Evolutionary conservation across 1,140 invertebrate species (phyloP), one percentile per base, ranked within the genome.

Genomic region (Adelges cooleyi): DNA sequence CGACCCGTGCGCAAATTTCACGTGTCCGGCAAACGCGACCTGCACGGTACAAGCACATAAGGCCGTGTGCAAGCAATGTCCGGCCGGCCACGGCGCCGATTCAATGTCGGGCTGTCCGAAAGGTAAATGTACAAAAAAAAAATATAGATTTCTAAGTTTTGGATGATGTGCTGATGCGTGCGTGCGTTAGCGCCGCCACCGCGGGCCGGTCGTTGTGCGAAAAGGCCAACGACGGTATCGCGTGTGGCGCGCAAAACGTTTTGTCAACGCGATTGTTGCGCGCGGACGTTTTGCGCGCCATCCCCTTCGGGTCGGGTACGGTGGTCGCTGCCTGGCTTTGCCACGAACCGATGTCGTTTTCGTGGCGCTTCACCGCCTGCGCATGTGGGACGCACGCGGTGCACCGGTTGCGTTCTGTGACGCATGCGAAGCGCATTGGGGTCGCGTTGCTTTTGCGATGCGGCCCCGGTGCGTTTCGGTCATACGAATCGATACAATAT

Each of bases 31-130:
- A 70, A 86, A 87, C 73, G 84, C 86, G 65, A 89, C 89, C 72
- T 94, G 90, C 79, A 87, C 85, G 79, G 89, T 92, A 70, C 87
- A 92, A 83, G 88, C 92, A 78, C 90, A 92, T 80, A 89, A 86
- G 79, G 86, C 89, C 69, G 85, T 89, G 75, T 92, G 90, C 86
- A 90, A 91, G 83, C 92, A 48, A 46, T 93, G 90, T 82, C 89
- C 90, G 73, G 81, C 80, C 77, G 90, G 89, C 81, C 92, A 87
- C 82, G 83, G 85, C 80, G 82, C 86, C 77, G 89, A 92, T 79
- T 80, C 84, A 76, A 86, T 85, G 82, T 87, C 87, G 81, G 90
- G 89, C 86, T 93, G 90, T 82, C 84, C 89, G 78, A 90, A 92
- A 92, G 90, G 90, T 92, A 92, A 89, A 46, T 56, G 46, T 48